Percentiles rank a stretch among this genome's conserved stretches.
These are phyloP conservation scores for Enteromius thamalakanensis DNA, from an alignment of 2,797 vertebrate genomes.

Conservation along the genomic window DNA sequence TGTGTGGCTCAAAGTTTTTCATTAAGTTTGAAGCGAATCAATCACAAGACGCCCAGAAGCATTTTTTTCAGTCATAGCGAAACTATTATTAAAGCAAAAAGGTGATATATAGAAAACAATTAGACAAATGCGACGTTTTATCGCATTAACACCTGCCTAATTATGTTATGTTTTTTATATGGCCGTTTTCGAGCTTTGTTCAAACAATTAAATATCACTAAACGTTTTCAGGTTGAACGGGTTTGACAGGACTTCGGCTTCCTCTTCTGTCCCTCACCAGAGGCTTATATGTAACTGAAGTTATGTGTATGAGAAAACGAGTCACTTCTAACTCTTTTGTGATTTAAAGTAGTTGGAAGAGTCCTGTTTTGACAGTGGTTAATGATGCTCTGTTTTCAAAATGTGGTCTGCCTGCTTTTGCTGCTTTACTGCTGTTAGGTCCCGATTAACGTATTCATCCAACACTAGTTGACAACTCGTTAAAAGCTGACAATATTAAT, in stretches of 20 bases:
- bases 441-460: background rate
- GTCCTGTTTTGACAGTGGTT: background rate
- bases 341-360: background rate
- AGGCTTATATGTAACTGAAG: constrained; percentile 1
- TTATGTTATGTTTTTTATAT: background rate
- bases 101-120: background rate
- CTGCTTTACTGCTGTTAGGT: too few species aligned
- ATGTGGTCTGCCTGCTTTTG: background rate
- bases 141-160: background rate
- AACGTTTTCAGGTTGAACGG: constrained; percentile 58
- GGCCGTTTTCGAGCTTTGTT: background rate
- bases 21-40: background rate
- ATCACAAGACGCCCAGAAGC: background rate
- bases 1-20: background rate
- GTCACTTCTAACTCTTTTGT: background rate
- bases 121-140: background rate
- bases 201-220: background rate
- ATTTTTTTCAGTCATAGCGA: background rate
- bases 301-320: background rate
- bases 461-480: background rate
- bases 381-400: background rate
- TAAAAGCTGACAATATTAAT: background rate
- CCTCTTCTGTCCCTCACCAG: constrained; percentile 13
- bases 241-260: constrained; percentile 48
- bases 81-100: background rate